These are phyloP conservation scores for Odontesthes bonariensis DNA, from an alignment of 2,113 vertebrate species.

Conservation along the genomic window DNA sequence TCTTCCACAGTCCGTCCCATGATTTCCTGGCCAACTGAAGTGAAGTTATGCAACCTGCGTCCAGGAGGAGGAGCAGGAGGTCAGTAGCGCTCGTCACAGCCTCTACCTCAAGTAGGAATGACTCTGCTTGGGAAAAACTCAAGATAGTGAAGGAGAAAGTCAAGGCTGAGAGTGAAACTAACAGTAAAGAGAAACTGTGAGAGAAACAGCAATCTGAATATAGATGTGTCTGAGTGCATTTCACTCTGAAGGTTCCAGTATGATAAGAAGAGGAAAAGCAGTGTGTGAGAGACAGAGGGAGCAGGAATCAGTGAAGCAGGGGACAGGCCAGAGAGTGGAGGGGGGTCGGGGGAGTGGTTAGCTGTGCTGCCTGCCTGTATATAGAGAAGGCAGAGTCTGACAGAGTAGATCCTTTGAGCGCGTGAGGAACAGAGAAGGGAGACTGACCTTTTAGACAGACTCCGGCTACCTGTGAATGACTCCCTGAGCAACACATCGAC, in stretches of 20 bases:
- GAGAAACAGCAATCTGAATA: not conserved
- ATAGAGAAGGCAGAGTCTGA: conserved; percentile 67
- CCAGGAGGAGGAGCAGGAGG: conserved; percentile 68
- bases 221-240: conserved; percentile 25
- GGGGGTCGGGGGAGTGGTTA: conserved; percentile 64
- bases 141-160: conserved; percentile 19
- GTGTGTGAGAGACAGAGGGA: conserved; percentile 2
- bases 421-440: conserved; percentile 28
- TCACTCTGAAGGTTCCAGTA: not conserved
- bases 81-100: not conserved
- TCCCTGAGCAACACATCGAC: conserved; percentile 24
- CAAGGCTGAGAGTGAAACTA: conserved; percentile 14
- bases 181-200: conserved; percentile 8
- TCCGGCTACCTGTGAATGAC: conserved; percentile 50
- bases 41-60: conserved; percentile 21
- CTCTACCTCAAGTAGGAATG: conserved; percentile 15
- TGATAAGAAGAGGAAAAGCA: conserved; percentile 36
- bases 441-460: conserved; percentile 42
- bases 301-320: conserved; percentile 37
- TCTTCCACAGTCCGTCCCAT: conserved; percentile 2
- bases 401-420: conserved; percentile 59
- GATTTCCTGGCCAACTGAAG: conserved; percentile 15
- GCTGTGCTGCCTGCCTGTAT: conserved; percentile 63
- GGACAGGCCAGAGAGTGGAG: conserved; percentile 38
- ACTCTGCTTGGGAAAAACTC: conserved; percentile 21